Conservation (phyloP, 2,888 invertebrate species). For the Galerucella pusilla region DNA sequence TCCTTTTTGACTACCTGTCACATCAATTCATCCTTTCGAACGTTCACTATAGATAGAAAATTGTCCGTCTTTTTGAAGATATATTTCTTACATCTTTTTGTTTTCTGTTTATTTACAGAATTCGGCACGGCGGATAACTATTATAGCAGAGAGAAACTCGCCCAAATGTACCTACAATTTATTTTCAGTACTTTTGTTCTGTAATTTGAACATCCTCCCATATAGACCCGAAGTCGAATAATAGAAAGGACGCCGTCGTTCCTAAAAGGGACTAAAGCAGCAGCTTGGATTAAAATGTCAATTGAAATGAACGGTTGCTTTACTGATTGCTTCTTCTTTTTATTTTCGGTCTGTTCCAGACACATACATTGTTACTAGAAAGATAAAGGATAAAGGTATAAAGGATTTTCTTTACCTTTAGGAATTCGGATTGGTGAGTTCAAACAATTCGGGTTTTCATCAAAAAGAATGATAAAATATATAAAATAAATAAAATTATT, state of each 20-base stretch:
- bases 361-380: conserved; percentile 30
- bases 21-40: conserved; percentile 38
- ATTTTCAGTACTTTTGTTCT: not conserved
- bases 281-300: conserved; percentile 48
- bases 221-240: not conserved
- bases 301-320: conserved; percentile 50
- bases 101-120: conserved; percentile 19
- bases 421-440: conserved; percentile 1
- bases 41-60: conserved; percentile 32
- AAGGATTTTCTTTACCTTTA: conserved; percentile 6
- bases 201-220: conserved; percentile 3
- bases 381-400: conserved; percentile 26
- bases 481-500: not conserved
- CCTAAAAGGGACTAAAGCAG: conserved; percentile 33
- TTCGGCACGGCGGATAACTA: not conserved
- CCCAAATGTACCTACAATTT: not conserved
- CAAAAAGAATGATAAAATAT: not conserved
- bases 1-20: conserved; percentile 42
- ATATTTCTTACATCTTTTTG: conserved; percentile 31
- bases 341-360: conserved; percentile 30
- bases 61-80: conserved; percentile 34
- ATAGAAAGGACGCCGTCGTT: conserved; percentile 30
- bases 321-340: conserved; percentile 41
- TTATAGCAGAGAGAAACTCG: not conserved
- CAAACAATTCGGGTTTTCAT: not conserved